phyloP scores from a whole-genome alignment of 2,888 invertebrate species.

The Heteromyza rotundicornis region DNA sequence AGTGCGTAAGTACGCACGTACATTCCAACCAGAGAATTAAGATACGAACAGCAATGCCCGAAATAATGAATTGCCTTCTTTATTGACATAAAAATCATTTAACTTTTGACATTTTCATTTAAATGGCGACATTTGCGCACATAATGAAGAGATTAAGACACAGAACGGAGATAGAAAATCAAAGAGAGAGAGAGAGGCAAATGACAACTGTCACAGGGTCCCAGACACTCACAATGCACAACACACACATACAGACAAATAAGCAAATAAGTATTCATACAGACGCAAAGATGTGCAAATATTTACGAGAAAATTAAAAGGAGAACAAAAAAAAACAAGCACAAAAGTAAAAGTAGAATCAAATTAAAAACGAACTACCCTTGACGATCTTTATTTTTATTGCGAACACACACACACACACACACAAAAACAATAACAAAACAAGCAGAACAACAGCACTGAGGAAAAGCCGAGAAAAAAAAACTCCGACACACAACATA shows the following conservation, averaged over 20 bases:
- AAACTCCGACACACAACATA: not conserved
- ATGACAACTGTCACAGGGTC: no score
- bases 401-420: not conserved
- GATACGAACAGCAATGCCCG: not conserved
- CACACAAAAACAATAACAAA: not conserved
- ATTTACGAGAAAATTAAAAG: not conserved
- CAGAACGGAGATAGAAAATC: not conserved
- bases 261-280: not conserved
- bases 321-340: not conserved
- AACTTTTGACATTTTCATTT: slow-evolving; percentile 3
- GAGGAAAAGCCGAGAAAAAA: not conserved
- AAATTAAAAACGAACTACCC: no score
- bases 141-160: slow-evolving; percentile 1
- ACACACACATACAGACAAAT: not conserved
- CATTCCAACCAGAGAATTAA: not conserved
- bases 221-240: not conserved
- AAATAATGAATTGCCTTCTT: not conserved
- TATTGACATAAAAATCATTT: not conserved
- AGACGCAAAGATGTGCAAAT: not conserved
- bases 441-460: not conserved
- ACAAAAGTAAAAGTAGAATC: not conserved
- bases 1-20: no score
- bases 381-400: no score
- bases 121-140: not conserved
- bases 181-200: no score